Conservation (phyloP, 2,888 invertebrate genomes). For the Ganaspis brasiliensis region DNA sequence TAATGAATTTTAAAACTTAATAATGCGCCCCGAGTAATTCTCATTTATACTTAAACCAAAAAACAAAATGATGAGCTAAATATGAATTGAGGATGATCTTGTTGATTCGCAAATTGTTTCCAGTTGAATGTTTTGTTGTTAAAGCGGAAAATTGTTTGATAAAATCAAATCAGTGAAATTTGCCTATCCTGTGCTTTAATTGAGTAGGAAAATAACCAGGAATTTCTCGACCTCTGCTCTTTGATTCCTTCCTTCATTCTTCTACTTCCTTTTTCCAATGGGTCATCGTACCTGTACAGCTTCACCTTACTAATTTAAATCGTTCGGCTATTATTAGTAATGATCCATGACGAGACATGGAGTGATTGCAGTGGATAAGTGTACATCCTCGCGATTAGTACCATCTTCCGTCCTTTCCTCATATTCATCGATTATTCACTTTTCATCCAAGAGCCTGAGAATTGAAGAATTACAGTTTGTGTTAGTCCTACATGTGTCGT, state of each 20-base stretch:
- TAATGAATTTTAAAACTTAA: too few species aligned
- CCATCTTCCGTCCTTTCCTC: constrained; percentile 22
- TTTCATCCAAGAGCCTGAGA: neutral
- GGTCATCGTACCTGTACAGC: constrained; percentile 46
- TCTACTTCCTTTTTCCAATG: constrained; percentile 36
- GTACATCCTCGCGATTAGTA: constrained; percentile 36
- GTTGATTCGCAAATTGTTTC: too few species aligned
- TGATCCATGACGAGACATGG: constrained; percentile 62
- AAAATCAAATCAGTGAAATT: neutral
- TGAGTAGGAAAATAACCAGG: constrained; percentile 19
- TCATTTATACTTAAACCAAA: too few species aligned
- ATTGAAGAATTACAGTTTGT: neutral
- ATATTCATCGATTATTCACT: constrained; percentile 27
- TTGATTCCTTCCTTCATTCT: constrained; percentile 23
- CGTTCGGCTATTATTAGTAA: constrained; percentile 67
- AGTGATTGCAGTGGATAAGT: constrained; percentile 46
- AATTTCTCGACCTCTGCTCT: constrained; percentile 27
- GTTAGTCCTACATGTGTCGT: too few species aligned
- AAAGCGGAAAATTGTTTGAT: too few species aligned
- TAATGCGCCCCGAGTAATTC: too few species aligned
- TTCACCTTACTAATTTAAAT: constrained; percentile 64
- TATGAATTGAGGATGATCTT: too few species aligned
- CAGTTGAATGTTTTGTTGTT: too few species aligned
- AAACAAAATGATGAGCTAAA: too few species aligned
- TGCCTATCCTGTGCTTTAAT: constrained; percentile 1